These are phyloP conservation scores for Aix galericulata DNA, from an alignment of 2,113 vertebrate genomes.

Conservation along the genomic window DNA sequence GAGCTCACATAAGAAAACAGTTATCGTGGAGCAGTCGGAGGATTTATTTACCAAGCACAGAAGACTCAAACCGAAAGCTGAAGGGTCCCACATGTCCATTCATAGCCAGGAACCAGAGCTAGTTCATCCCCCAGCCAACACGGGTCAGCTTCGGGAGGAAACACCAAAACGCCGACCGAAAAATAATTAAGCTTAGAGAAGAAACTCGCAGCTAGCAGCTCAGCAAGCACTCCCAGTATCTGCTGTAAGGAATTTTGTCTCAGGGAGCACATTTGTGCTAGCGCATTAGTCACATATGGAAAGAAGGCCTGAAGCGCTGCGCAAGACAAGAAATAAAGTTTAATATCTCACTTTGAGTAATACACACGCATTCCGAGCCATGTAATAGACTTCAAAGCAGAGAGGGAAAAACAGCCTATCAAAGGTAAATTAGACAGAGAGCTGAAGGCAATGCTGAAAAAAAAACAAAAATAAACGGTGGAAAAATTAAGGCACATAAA, in stretches of 20 bases:
- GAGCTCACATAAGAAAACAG: slow-evolving; percentile 53
- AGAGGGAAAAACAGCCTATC: neutral
- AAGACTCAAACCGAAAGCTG: slow-evolving; percentile 16
- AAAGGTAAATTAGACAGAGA: slow-evolving; percentile 13
- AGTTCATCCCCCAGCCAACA: neutral
- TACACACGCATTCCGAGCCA: neutral
- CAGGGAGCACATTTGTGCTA: neutral
- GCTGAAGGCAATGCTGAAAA: neutral
- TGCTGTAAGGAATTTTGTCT: neutral
- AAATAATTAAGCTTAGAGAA: neutral
- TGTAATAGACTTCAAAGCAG: slow-evolving; percentile 16
- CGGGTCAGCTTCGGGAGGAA: neutral
- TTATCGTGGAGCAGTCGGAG: slow-evolving; percentile 20
- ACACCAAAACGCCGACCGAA: neutral
- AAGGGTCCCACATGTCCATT: neutral
- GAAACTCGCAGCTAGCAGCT: neutral
- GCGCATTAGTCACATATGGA: neutral
- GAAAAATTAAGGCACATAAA: slow-evolving; percentile 13
- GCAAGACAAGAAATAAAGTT: slow-evolving; percentile 19
- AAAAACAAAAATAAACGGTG: slow-evolving; percentile 18
- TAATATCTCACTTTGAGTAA: neutral
- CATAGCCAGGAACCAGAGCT: neutral
- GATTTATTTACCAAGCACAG: slow-evolving; percentile 10
- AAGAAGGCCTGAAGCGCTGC: neutral
- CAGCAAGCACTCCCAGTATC: neutral